Evolutionary conservation across 2,888 invertebrate genomes (phyloP).

Genomic region (Cheilosia urbana): DNA sequence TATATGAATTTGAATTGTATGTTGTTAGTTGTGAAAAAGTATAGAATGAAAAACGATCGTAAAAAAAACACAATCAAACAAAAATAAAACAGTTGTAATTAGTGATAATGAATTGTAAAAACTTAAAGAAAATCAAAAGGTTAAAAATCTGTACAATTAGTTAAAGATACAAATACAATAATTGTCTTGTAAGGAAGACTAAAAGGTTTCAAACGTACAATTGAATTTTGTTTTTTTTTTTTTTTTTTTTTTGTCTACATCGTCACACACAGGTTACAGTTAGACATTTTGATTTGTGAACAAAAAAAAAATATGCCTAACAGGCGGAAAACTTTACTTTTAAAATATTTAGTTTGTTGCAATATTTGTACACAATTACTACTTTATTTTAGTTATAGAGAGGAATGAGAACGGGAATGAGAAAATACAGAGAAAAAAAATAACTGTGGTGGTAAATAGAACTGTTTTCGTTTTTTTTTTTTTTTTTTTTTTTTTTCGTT

Average conservation of each 20-base stretch:
- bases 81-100: conserved; percentile 9
- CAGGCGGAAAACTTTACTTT: conserved; percentile 18
- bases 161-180: conserved; percentile 31
- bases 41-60: conserved; percentile 7
- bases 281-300: conserved; percentile 11
- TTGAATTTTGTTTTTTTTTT: conserved; percentile 24
- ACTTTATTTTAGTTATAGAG: not conserved
- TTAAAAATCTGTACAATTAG: conserved; percentile 33
- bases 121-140: not conserved
- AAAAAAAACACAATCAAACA: conserved; percentile 24
- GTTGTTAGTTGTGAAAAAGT: conserved; percentile 38
- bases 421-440: conserved; percentile 67
- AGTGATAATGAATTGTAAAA: not conserved
- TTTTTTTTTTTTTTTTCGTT: not conserved
- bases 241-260: conserved; percentile 27
- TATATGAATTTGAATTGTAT: conserved; percentile 19
- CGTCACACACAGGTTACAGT: conserved; percentile 17
- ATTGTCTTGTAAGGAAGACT: conserved; percentile 1
- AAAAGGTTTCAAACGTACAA: conserved; percentile 32
- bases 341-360: conserved; percentile 12
- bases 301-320: conserved; percentile 13
- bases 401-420: conserved; percentile 24
- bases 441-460: conserved; percentile 27
- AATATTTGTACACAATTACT: conserved; percentile 43
- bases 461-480: not conserved